Evolutionary conservation across 23 tunicate genomes (phyloP).

Genomic region (Oikopleura dioica): DNA sequence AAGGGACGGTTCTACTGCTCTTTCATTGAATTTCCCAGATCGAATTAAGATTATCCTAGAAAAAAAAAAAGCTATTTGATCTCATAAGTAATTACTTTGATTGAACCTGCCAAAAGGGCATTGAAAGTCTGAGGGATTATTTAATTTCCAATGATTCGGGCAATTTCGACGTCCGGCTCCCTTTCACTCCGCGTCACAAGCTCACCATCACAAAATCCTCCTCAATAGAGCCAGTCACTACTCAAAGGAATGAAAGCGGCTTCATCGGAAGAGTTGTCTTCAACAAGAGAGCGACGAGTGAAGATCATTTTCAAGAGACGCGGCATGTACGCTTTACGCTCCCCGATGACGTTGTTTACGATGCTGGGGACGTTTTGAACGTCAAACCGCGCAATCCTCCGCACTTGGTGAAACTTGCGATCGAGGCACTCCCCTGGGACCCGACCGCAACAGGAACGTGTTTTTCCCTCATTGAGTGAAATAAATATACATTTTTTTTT

Average conservation of each 20-base stretch:
- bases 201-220: no score
- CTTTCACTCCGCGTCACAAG: not conserved
- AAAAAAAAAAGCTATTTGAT: no score
- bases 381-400: conserved; percentile 33
- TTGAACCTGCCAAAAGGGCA: no score
- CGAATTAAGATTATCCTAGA: no score
- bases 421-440: no score
- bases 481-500: not conserved
- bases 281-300: conserved; percentile 31
- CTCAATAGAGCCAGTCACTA: no score
- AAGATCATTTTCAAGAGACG: conserved; percentile 48
- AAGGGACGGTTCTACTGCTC: no score
- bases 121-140: not conserved
- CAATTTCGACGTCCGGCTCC: not conserved
- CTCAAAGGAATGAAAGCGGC: no score
- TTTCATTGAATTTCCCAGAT: no score
- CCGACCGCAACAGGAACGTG: no score
- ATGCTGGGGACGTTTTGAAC: conserved; percentile 95
- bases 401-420: conserved; percentile 34
- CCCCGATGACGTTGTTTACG: conserved; percentile 14
- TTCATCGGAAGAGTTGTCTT: not conserved
- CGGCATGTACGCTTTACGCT: not conserved
- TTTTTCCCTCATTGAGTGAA: no score
- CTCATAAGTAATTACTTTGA: no score
- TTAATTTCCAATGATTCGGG: not conserved